Evolutionary conservation across 2,797 vertebrate genomes (phyloP), one percentile per base, ranked within the genome.

Genomic region (Neostethus bicornis): DNA sequence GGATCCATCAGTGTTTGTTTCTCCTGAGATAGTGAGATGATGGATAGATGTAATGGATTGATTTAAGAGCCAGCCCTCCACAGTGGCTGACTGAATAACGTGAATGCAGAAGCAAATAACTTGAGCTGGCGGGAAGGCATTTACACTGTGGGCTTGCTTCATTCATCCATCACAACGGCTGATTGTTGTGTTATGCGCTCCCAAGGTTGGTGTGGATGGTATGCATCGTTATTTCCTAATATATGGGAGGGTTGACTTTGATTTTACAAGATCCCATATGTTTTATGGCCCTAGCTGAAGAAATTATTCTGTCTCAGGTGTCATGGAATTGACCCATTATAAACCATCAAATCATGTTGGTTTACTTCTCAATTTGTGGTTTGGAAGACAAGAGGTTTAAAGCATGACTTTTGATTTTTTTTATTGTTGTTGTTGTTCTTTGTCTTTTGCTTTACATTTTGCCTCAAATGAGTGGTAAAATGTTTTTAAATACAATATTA

Each of bases 31-130:
- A 89, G 73, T 17, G 71, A 79, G 73, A 88, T 90, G 88, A 90
- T 75, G 84, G 86, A 90, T 89, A 86, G 69, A 75, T 84, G 72
- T 87, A 84, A 89, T 89, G 84, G 83, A 81, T 84, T 87, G 79
- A 87, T 87, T 87, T 83, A 87, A 81, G 80, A 67, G 75, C 54
- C 45, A 3, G 51, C 77, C 75, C 70, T 67, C 64, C 66, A 77
- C 51, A 50, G 77, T 67, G 81, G 79, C 75, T 78, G 77, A 78
- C 78, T 81, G 78, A 74, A 70, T 84, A 75, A 75, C 71, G 63
- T 54, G 69, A 79, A 77, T 34, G 66, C 37, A 14, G 11, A 46
- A 61, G 79, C 74, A 79, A 85, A 85, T 81, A 77, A 71, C 66
- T 60, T 51, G 23, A 51, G 60, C 60, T 49, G 54, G 50, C 54